These are phyloP conservation scores for Choristoneura rosaceana DNA, from an alignment of 2,888 invertebrate genomes.

Conservation along the genomic window DNA sequence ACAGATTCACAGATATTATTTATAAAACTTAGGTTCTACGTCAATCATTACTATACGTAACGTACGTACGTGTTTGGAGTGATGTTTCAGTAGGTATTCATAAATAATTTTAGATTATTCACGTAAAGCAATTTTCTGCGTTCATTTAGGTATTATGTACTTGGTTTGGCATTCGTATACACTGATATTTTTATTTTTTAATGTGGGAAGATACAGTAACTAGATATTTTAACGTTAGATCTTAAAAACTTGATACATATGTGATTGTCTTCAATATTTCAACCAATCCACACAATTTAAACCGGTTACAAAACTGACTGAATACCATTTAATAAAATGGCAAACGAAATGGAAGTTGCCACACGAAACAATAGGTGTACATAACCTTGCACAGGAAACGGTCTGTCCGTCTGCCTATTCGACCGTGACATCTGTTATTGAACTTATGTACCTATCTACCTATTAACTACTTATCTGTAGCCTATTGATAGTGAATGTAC, in stretches of 20 bases:
- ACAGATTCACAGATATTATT: constrained; percentile 14
- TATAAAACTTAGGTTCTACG: constrained; percentile 4
- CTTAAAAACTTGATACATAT: neutral
- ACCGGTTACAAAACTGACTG: constrained; percentile 1
- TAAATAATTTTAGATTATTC: neutral
- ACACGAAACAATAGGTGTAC: constrained; percentile 44
- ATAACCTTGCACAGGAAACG: constrained; percentile 46
- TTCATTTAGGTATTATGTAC: neutral
- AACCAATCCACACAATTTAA: neutral
- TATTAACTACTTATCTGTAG: constrained; percentile 50
- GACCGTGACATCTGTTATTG: constrained; percentile 54
- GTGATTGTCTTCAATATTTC: neutral
- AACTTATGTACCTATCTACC: constrained; percentile 43
- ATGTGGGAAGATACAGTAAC: neutral
- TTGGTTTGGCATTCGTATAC: neutral
- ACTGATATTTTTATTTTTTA: neutral
- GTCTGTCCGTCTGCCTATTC: constrained; percentile 46
- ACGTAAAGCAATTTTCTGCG: neutral
- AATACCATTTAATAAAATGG: constrained; percentile 26
- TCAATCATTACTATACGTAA: neutral
- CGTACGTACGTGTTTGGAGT: neutral
- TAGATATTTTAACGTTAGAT: neutral
- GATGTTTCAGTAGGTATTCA: too few relatives aligned
- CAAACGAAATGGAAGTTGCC: constrained; percentile 40
- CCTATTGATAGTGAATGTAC: constrained; percentile 25